phyloP scores from a whole-genome alignment of 2,888 invertebrate species.

The Tribolium freemani region DNA sequence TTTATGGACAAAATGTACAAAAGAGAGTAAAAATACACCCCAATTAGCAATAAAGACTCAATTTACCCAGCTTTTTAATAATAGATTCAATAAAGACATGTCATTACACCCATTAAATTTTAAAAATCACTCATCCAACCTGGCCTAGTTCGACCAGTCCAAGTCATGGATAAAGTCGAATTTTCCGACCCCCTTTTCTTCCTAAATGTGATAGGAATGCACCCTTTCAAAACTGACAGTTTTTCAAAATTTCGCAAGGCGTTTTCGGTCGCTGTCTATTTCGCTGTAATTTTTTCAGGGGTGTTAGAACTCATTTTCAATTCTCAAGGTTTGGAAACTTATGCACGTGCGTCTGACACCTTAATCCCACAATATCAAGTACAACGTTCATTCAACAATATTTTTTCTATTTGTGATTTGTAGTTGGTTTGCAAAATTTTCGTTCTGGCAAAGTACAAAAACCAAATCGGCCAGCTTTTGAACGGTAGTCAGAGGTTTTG shows the following conservation, averaged over 20 bases:
- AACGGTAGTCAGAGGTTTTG: constrained; percentile 1
- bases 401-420: neutral
- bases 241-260: neutral
- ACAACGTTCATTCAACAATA: neutral
- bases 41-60: neutral
- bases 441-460: neutral
- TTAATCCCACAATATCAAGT: constrained; percentile 11
- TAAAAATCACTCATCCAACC: neutral
- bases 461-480: neutral
- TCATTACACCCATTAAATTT: too few relatives aligned
- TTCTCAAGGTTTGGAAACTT: constrained; percentile 1
- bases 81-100: neutral
- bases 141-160: neutral
- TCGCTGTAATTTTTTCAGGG: neutral
- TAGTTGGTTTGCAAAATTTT: constrained; percentile 14
- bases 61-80: neutral
- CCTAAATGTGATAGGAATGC: constrained; percentile 5
- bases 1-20: neutral
- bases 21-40: neutral
- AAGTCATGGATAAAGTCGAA: constrained; percentile 9
- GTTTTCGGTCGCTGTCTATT: neutral
- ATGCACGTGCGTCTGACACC: neutral
- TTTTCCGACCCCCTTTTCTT: constrained; percentile 5
- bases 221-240: neutral
- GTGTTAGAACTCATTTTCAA: neutral